Base-by-base conservation (phyloP, 2,113 vertebrate species). In the Synchiropus splendidus region DNA sequence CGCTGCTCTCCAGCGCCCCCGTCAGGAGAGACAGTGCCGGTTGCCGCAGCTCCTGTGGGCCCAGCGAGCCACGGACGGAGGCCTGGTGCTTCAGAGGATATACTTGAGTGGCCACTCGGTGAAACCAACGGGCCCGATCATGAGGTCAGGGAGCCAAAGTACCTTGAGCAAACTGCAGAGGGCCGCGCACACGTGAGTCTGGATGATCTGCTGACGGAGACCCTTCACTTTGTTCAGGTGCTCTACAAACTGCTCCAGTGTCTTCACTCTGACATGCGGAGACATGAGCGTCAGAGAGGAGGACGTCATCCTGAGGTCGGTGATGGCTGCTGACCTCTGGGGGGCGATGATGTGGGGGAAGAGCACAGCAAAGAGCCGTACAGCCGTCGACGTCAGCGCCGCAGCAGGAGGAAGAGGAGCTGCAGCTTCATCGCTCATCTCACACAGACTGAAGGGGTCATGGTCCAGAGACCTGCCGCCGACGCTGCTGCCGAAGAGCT, bases 141-240 rank as follows among this genome's bases (percentile, higher is more conserved):
- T n/a, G n/a, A n/a, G n/a, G n/a, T n/a, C n/a, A n/a, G n/a, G n/a
- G n/a, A n/a, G n/a, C n/a, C n/a, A n/a, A n/a, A n/a, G n/a, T 75
- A 94, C 94, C 89, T 92, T 90, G 32, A 96, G 76, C 44, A 89
- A 83, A 54, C 79, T 85, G 77, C 89, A 92, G 72, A 96, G 69
- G 18, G 92, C 89, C 52, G 90, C 84, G 39, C 90, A 64, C 33
- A 89, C 74, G 33, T 90, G 88, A 5, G 90, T 74, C 45, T 90
- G 91, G 30, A 90, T 72, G 9, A 76, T 78, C 72, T 90, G 89
- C 33, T 92, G 92, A 1, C 88, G 83, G 34, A 82, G 84, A 59
- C 90, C 90, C 70, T 92, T 97, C 47, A 90, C 68, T 58, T 90
- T 88, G 43, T 87, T 92, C 73, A 93, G 67, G 1, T 79, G 78